Evolutionary conservation across 92 coral and sea anemone genomes (phyloP).

Genomic region (Parazoanthus atlanticus): DNA sequence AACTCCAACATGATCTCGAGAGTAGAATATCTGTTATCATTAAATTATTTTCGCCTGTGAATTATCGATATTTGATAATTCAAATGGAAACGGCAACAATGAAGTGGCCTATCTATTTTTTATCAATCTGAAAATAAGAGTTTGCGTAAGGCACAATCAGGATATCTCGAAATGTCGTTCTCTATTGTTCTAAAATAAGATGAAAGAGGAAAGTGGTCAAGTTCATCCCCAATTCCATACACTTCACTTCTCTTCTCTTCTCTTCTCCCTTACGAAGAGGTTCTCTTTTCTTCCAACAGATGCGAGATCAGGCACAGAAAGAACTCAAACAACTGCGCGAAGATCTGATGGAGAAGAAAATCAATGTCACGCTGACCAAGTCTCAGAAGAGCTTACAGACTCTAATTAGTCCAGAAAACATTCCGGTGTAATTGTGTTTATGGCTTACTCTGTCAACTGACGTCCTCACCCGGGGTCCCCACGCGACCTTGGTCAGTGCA

Average conservation of each 20-base stretch:
- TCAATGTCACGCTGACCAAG: slow-evolving; percentile 87
- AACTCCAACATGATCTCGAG: no score
- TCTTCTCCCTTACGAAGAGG: not conserved
- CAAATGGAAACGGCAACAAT: no score
- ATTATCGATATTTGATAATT: no score
- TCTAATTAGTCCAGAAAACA: slow-evolving; percentile 72
- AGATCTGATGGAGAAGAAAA: slow-evolving; percentile 91
- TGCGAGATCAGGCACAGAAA: slow-evolving; percentile 93
- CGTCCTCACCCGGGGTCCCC: not conserved
- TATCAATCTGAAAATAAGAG: no score
- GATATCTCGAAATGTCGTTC: no score
- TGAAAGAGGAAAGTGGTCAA: not conserved
- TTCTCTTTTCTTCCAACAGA: slow-evolving; percentile 47
- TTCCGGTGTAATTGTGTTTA: slow-evolving; percentile 50
- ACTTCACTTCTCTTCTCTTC: no score
- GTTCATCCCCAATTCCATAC: not conserved
- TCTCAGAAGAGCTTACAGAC: slow-evolving; percentile 79
- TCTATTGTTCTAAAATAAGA: no score
- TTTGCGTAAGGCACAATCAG: no score
- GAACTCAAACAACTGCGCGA: slow-evolving; percentile 93
- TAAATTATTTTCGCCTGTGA: no score
- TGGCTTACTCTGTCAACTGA: not conserved
- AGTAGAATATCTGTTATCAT: no score
- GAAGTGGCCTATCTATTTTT: no score
- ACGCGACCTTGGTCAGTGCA: not conserved